phyloP scores from a whole-genome alignment of 2,113 vertebrate species.

The Callaeas wilsoni region DNA sequence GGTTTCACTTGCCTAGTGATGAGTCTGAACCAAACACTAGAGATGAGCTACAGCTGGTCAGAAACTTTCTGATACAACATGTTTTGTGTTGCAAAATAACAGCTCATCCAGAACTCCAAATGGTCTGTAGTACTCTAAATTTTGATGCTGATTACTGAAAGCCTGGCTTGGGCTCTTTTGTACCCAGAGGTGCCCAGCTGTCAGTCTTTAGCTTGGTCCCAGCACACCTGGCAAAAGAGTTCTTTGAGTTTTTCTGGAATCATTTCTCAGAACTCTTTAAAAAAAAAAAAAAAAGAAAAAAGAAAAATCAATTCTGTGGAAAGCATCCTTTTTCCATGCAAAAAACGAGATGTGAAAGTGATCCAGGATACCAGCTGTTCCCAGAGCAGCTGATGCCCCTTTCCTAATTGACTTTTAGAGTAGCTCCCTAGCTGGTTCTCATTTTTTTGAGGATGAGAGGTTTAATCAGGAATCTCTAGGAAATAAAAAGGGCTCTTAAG shows the following conservation, averaged over 20 bases:
- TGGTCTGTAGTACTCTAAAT: background rate
- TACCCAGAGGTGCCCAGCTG: background rate
- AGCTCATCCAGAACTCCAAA: background rate
- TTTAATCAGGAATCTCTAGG: background rate
- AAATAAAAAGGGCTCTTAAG: background rate
- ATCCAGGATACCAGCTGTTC: background rate
- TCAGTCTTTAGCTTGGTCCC: background rate
- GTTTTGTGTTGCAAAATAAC: background rate
- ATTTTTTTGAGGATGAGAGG: background rate
- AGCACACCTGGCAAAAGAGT: background rate
- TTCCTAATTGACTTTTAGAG: background rate
- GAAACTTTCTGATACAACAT: background rate
- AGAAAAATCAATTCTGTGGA: background rate
- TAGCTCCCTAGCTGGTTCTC: background rate
- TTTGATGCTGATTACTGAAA: background rate
- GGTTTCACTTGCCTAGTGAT: constrained; percentile 1
- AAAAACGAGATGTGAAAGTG: background rate
- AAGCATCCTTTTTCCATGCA: background rate
- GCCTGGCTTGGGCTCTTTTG: background rate
- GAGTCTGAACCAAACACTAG: background rate
- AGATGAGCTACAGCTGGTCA: constrained; percentile 26
- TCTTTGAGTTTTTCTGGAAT: background rate
- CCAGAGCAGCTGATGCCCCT: background rate
- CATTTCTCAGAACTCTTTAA: background rate
- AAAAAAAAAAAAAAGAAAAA: background rate